A percentile compares a stretch with the other conserved stretches of the same genome.
These are phyloP conservation scores for Diaperis boleti DNA, from an alignment of 2,888 invertebrate genomes.

Conservation along the genomic window DNA sequence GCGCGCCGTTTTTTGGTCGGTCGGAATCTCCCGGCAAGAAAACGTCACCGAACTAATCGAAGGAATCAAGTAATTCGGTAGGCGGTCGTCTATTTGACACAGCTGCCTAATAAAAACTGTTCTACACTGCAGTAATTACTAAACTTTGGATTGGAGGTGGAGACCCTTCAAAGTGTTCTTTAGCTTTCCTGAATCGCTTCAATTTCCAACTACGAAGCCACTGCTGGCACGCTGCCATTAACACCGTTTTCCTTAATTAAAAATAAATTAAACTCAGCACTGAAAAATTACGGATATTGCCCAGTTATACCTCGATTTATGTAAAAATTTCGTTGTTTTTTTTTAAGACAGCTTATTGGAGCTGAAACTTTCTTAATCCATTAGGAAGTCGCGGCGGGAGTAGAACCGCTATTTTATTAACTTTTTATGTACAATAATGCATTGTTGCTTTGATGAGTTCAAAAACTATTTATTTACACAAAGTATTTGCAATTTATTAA, in stretches of 20 bases:
- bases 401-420: no score
- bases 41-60: slow-evolving; percentile 45
- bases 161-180: slow-evolving; percentile 45
- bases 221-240: slow-evolving; percentile 43
- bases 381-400: slow-evolving; percentile 14
- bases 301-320: slow-evolving; percentile 33
- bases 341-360: slow-evolving; percentile 28
- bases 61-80: slow-evolving; percentile 45
- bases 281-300: slow-evolving; percentile 37
- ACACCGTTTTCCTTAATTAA: slow-evolving; percentile 43
- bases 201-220: slow-evolving; percentile 40
- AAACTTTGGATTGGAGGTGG: slow-evolving; percentile 44
- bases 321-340: no score
- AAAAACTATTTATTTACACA: no score
- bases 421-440: no score
- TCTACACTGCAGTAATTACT: slow-evolving; percentile 47
- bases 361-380: slow-evolving; percentile 33
- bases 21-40: slow-evolving; percentile 29
- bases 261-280: slow-evolving; percentile 39
- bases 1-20: background rate
- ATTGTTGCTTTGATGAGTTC: no score
- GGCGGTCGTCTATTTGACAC: slow-evolving; percentile 45
- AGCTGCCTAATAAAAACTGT: slow-evolving; percentile 45
- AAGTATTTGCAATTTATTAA: no score
- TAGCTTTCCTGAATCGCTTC: slow-evolving; percentile 40